Evolutionary conservation across 2,113 vertebrate species (phyloP), one percentile per base, ranked within the genome.

Genomic region (Falcunculus frontatus): DNA sequence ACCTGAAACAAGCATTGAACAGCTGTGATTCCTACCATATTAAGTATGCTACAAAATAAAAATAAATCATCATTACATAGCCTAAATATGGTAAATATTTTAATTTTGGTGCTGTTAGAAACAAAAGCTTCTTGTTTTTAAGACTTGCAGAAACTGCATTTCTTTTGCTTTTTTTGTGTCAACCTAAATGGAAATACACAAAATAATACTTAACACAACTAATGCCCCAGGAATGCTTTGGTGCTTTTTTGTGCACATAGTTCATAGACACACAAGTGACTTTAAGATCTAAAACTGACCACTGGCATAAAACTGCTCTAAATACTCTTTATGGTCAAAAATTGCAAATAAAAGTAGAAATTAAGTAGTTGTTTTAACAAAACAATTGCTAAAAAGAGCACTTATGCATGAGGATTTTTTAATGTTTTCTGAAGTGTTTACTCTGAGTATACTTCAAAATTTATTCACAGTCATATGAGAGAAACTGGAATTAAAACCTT

Each of bases 201-300:
- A 39, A 53, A 44, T 42, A 53, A 18, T 26, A 13, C 10, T 47
- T 57, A 55, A 6, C 4, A 64, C 9, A 82, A 9, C 7, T 65
- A 60, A 56, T 1, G 0, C 13, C 30, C 23, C n/a, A 57, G 33
- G 0, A 85, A 69, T 55, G 26, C 3, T 89, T 92, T 1, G 0
- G 5, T 16, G 1, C 3, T 4, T 22, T 63, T 80, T 75, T 42
- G 11, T 79, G 17, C 8, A 39, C 41, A 20, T 1, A 25, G 13
- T 35, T 87, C 29, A 25, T 16, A 84, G n/a, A 65, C 13, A 20
- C 0, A 4, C 3, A 59, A 67, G 7, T 16, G 6, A 3, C 2
- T 82, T 84, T 60, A 81, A n/a, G 42, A 70, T 25, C 39, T 62
- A 49, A 63, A 89, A 16, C 9, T 60, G 17, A 56, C 5, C 5